phyloP scores from a whole-genome alignment of 2,113 vertebrate species.

The Clarias batrachus region DNA sequence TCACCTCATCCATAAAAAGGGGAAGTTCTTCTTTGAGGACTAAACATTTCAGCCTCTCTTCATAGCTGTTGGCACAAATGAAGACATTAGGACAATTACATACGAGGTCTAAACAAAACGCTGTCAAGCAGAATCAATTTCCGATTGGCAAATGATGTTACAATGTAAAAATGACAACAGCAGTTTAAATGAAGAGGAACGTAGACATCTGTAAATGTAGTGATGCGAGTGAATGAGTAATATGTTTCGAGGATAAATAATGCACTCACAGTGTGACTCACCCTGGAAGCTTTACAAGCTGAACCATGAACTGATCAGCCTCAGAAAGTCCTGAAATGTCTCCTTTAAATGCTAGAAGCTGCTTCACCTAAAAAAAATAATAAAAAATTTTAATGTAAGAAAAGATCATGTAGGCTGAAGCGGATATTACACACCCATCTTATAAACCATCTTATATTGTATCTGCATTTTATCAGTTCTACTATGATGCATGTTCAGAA shows the following conservation, averaged over 20 bases:
- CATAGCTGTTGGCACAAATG: slow-evolving; percentile 66
- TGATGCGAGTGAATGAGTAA: neutral
- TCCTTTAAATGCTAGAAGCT: slow-evolving; percentile 69
- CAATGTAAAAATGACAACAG: neutral
- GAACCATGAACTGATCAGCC: slow-evolving; percentile 75
- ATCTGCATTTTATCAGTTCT: neutral
- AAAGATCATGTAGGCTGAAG: neutral
- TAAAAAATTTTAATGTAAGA: neutral
- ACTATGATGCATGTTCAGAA: neutral
- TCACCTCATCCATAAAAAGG: slow-evolving; percentile 68
- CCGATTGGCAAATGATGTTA: neutral
- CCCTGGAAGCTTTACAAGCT: slow-evolving; percentile 73
- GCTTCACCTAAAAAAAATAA: slow-evolving; percentile 62
- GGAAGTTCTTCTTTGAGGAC: slow-evolving; percentile 80
- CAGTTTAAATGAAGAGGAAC: neutral
- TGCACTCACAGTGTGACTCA: slow-evolving; percentile 52
- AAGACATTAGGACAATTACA: slow-evolving; percentile 16
- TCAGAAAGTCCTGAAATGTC: slow-evolving; percentile 67
- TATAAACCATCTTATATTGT: neutral
- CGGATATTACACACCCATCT: neutral
- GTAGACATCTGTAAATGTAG: neutral
- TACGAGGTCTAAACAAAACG: neutral
- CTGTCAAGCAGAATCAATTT: neutral
- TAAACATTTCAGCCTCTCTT: slow-evolving; percentile 70
- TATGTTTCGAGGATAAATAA: neutral